Evolutionary conservation across 2,888 invertebrate species (phyloP).

Genomic region (Slavum lentiscoides): DNA sequence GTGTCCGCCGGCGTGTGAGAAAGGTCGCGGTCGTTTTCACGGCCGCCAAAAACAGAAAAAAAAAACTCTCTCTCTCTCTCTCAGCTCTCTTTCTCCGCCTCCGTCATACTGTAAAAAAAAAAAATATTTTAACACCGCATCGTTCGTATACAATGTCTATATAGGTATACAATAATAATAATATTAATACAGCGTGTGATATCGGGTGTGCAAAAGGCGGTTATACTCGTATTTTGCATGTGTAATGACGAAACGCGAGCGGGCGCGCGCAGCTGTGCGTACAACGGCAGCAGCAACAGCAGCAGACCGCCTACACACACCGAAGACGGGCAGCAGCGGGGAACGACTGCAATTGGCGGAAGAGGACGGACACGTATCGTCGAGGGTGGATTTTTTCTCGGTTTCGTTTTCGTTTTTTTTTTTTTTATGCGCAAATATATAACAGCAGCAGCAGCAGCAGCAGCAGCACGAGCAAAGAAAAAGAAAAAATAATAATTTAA

Average conservation of each 20-base stretch:
- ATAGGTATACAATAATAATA: too few relatives aligned
- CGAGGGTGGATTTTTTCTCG: conserved; percentile 14
- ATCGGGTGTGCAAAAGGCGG: conserved; percentile 51
- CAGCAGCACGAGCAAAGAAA: neutral
- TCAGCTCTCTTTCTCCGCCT: too few relatives aligned
- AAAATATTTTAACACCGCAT: too few relatives aligned
- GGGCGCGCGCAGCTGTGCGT: conserved; percentile 8
- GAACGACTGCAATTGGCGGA: too few relatives aligned
- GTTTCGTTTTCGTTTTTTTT: too few relatives aligned
- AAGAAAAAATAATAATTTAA: neutral
- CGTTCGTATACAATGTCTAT: too few relatives aligned
- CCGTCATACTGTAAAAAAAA: too few relatives aligned
- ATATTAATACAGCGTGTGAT: conserved; percentile 5
- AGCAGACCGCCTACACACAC: conserved; percentile 16
- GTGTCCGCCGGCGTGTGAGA: conserved; percentile 15
- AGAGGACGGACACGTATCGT: neutral
- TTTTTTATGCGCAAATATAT: conserved; percentile 25
- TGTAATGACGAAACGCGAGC: too few relatives aligned
- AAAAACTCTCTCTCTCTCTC: too few relatives aligned
- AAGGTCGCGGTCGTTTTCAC: conserved; percentile 49
- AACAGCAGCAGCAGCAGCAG: neutral
- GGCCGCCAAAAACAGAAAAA: conserved; percentile 3
- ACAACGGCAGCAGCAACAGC: neutral
- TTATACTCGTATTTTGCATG: neutral
- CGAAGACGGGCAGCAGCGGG: neutral